Evolutionary conservation across 30 jellyfish, hydroid and myxozoan species (phyloP).

Genomic region (Sanderia malayensis): DNA sequence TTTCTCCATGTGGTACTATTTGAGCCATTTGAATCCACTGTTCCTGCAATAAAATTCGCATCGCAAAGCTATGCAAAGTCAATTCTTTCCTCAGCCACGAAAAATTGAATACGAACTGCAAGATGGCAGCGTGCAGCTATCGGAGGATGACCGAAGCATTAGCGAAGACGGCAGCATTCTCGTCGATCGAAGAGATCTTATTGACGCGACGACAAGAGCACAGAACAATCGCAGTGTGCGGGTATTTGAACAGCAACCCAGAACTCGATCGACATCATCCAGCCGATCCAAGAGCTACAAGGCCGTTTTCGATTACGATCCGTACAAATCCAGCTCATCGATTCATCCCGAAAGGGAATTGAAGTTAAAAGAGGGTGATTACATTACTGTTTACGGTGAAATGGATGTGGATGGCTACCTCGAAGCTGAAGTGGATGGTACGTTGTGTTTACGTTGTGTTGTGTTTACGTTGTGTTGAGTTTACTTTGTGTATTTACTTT

Average conservation of each 20-base stretch:
- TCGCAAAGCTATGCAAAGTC: no score
- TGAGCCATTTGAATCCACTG: no score
- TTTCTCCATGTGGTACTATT: no score
- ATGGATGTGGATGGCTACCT: slow-evolving; percentile 81
- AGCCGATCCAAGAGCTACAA: slow-evolving; percentile 28
- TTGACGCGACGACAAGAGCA: slow-evolving; percentile 39
- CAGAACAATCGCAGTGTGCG: slow-evolving; percentile 33
- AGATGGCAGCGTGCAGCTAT: slow-evolving; percentile 46
- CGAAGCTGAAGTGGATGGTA: slow-evolving; percentile 88
- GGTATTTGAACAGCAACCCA: slow-evolving; percentile 25
- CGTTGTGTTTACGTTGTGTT: no score
- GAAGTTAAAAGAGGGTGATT: slow-evolving; percentile 81
- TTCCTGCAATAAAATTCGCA: no score
- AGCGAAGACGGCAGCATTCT: slow-evolving; percentile 50
- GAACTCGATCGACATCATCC: slow-evolving; percentile 36
- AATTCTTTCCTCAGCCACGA: no score
- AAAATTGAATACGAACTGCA: slow-evolving; percentile 22
- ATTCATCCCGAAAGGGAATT: slow-evolving; percentile 78
- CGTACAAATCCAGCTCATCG: slow-evolving; percentile 66
- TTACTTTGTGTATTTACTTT: no score
- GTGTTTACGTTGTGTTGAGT: no score
- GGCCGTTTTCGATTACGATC: slow-evolving; percentile 81
- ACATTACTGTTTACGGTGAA: slow-evolving; percentile 85
- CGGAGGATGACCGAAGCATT: slow-evolving; percentile 50
- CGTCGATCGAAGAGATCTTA: slow-evolving; percentile 11